A percentile compares a stretch with the other conserved stretches of the same genome.
Evolutionary conservation across 2,113 vertebrate genomes (phyloP).

Genomic region (Corvus hawaiiensis): DNA sequence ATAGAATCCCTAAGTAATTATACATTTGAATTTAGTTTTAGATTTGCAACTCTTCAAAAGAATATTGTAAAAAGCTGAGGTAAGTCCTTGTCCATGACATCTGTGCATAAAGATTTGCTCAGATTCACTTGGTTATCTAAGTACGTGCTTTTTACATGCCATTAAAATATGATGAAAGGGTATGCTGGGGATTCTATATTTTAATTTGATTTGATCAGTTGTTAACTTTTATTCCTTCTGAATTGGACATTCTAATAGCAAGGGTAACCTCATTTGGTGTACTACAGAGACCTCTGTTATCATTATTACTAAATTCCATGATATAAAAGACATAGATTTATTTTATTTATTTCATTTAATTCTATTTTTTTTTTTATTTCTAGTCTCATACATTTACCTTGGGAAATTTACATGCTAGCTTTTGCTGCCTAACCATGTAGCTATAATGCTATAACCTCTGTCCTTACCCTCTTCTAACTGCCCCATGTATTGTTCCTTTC

Average conservation of each 20-base stretch:
- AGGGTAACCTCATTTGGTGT: background rate
- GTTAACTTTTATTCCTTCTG: slow-evolving; percentile 59
- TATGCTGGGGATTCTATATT: slow-evolving; percentile 47
- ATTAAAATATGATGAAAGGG: slow-evolving; percentile 48
- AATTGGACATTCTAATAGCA: slow-evolving; percentile 39
- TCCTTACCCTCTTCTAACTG: background rate
- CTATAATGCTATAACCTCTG: background rate
- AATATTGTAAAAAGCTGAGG: slow-evolving; percentile 18
- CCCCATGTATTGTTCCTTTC: background rate
- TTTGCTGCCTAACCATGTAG: background rate
- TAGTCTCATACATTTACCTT: background rate
- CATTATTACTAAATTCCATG: background rate
- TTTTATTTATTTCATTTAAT: background rate
- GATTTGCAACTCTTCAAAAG: slow-evolving; percentile 36
- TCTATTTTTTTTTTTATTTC: background rate
- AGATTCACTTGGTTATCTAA: slow-evolving; percentile 31
- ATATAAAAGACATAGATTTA: background rate
- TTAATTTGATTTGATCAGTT: slow-evolving; percentile 61
- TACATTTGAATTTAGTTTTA: slow-evolving; percentile 37
- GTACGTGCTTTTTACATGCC: background rate
- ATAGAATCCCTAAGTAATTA: slow-evolving; percentile 3
- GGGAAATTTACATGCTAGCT: background rate
- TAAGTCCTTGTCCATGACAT: slow-evolving; percentile 26
- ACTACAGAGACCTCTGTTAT: slow-evolving; percentile 5
- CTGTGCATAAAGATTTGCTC: slow-evolving; percentile 21